Evolutionary conservation across 2,797 vertebrate genomes (phyloP).

Genomic region (Cottoperca gobio): DNA sequence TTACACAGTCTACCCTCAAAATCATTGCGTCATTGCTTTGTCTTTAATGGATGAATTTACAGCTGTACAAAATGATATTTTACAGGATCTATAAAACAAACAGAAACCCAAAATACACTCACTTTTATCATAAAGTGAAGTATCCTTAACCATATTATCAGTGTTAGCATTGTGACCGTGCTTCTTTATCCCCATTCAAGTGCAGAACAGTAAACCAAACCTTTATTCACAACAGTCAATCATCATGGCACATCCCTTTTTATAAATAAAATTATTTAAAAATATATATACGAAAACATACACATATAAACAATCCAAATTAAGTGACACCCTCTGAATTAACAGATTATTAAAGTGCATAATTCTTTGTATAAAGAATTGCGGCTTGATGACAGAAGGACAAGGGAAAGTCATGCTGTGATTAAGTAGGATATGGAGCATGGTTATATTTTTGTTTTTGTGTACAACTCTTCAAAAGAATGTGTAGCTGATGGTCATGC

Average conservation of each 20-base stretch:
- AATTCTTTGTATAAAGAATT: slow-evolving; percentile 45
- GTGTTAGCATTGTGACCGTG: neutral
- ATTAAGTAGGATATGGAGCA: neutral
- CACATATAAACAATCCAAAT: slow-evolving; percentile 46
- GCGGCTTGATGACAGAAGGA: slow-evolving; percentile 39
- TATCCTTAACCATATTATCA: neutral
- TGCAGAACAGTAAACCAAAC: slow-evolving; percentile 15
- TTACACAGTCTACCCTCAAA: slow-evolving; percentile 13
- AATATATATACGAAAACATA: slow-evolving; percentile 47
- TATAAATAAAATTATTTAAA: slow-evolving; percentile 63
- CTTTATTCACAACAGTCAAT: slow-evolving; percentile 25
- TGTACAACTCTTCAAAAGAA: slow-evolving; percentile 6
- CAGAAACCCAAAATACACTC: slow-evolving; percentile 25
- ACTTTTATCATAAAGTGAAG: slow-evolving; percentile 7
- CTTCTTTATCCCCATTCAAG: slow-evolving; percentile 2
- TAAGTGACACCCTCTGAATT: slow-evolving; percentile 57
- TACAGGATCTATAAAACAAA: slow-evolving; percentile 75
- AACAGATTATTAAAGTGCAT: slow-evolving; percentile 82
- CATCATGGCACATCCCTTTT: slow-evolving; percentile 64
- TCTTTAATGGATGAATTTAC: slow-evolving; percentile 82
- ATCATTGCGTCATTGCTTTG: neutral
- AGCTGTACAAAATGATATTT: slow-evolving; percentile 84
- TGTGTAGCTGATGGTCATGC: slow-evolving; percentile 52
- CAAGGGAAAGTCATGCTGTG: slow-evolving; percentile 52
- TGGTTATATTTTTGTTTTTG: slow-evolving; percentile 10